These are phyloP conservation scores for Passer domesticus DNA, from an alignment of 2,113 vertebrate species.

Conservation along the genomic window DNA sequence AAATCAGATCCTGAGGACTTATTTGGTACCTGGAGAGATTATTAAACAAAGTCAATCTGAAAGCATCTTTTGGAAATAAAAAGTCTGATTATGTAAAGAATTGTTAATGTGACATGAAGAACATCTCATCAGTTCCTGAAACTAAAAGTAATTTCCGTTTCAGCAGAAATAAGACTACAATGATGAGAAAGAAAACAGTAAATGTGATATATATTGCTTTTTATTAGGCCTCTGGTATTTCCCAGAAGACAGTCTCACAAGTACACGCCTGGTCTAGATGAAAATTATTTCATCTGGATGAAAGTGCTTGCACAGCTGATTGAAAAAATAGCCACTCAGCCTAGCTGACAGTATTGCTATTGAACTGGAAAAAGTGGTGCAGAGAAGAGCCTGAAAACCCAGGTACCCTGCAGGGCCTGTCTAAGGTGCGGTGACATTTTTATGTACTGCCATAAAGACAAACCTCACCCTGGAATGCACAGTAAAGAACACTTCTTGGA, in stretches of 20 bases:
- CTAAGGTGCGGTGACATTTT: neutral
- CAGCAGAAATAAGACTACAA: neutral
- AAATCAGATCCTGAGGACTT: neutral
- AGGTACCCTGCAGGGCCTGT: neutral
- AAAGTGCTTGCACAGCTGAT: neutral
- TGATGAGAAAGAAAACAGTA: neutral
- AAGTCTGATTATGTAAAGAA: neutral
- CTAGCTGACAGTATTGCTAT: neutral
- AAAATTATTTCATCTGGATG: neutral
- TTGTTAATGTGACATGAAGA: neutral
- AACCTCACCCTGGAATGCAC: neutral
- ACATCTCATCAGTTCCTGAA: neutral
- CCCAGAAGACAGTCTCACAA: neutral
- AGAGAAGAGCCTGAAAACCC: neutral
- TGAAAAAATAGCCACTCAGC: neutral
- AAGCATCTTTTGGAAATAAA: neutral
- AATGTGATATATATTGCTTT: neutral
- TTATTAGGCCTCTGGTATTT: neutral
- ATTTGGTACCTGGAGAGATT: neutral
- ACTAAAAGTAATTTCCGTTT: neutral
- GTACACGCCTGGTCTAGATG: neutral
- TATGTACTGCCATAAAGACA: neutral
- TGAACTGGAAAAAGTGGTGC: neutral
- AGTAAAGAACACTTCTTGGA: neutral
- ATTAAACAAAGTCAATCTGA: neutral